Evolutionary conservation across 2,113 vertebrate genomes (phyloP), one percentile per base, ranked within the genome.

Genomic region (Malurus elegans): DNA sequence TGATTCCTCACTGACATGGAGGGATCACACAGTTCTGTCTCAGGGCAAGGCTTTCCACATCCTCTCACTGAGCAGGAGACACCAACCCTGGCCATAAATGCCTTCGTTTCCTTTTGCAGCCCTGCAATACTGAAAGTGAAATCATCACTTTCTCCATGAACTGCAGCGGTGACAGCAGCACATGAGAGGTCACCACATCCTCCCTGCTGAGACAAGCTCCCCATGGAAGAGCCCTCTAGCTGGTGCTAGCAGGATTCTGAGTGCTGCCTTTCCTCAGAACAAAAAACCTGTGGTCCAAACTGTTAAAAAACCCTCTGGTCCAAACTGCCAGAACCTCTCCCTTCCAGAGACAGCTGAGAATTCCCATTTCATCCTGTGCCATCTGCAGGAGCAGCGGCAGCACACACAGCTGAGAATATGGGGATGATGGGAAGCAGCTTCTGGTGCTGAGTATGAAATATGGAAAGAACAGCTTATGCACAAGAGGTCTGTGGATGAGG

Each of bases 331-430:
- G 57, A 71, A 73, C 18, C 38, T 42, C 10, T 36, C 62, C 32
- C 18, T 5, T 36, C 10, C 40, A 83, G 67, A 60, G 62, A 34
- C 7, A 57, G 8, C 56, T 14, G 71, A 34, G 60, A 48, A 31
- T 28, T 72, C 38, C 40, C 9, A 18, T 32, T 50, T 42, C 58
- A 76, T n/a, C 58, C 57, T 25, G 20, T 9, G 3, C 10, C 47
- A 8, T 34, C 32, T 51, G 29, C 50, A 61, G 65, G 32, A 71
- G 31, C 73, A 79, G 38, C 0, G 5, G 36, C 11, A 85, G n/a
- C 16, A 14, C 19, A 5, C 2, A 1, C 12, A 6, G 48, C 66
- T 54, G 12, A 75, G 8, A 32, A 12, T 4, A 8, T 0, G 3
- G 71, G 23, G 72, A n/a, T 8, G 29, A 24, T 9, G 24, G 57